Base-by-base conservation (phyloP, 2,888 invertebrate species). In the Amblyteles armatorius region DNA sequence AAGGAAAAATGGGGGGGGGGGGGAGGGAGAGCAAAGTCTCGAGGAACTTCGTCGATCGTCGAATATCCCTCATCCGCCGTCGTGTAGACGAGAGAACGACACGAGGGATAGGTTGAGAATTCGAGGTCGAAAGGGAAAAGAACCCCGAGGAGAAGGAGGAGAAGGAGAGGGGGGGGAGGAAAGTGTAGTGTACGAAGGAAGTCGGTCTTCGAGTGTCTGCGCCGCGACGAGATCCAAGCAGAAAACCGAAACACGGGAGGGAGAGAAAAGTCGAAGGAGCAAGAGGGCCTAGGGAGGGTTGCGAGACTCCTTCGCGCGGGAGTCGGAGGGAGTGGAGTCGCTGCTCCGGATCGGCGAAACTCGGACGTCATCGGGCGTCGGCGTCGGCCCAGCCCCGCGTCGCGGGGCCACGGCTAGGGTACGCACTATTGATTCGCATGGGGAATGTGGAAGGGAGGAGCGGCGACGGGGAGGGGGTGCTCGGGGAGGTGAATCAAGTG, bases 341-440 rank as follows among this genome's bases (percentile, higher is more conserved):
- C 87, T 87, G 82, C 68, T 83, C 82, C 26, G 76, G 81, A 82
- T 88, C 88, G 91, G 88, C 83, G 84, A 83, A 84, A 82, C 88
- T 91, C 92, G 92, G 86, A 87, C 73, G 36, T 87, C 88, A 89
- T 92, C 92, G 92, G 91, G 87, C 85, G 88, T 89, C 82, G 87
- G 88, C 91, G 91, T 87, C 87, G 79, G 83, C 87, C 86, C 87
- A 86, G 85, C 85, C 85, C 81, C 81, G 82, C 82, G 80, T 84
- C 82, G 81, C 80, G 68, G 85, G 84, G 81, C 86, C 83, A 71
- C 83, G 68, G 81, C 84, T 81, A 85, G 88, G 60, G 92, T 92
- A 93, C 93, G 93, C 93, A 93, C 93, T 93, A 93, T 93, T 93
- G 93, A 93, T 93, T 93, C 93, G 93, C 92, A 91, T 87, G 90